Base-by-base conservation (phyloP, 2,888 invertebrate genomes). In the Carpatolechia fugitivella region DNA sequence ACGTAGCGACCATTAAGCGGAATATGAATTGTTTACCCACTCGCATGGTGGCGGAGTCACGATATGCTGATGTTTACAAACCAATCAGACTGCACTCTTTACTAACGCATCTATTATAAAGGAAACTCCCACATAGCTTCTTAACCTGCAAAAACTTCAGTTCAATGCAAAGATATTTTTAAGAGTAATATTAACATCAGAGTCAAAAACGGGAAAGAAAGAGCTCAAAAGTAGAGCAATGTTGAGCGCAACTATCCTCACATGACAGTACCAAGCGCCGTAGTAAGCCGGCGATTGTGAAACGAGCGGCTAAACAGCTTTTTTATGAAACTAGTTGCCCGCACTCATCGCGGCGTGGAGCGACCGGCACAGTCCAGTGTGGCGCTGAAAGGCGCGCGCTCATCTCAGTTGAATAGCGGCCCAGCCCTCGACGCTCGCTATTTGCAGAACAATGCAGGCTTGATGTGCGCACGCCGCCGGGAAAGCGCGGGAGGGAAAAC, bases 381-480 rank as follows among this genome's bases (percentile, higher is more conserved):
- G 64, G 65, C 64, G 70, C 71, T 70, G 71, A 72, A 73, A 72
- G 67, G 72, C 72, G 70, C 72, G 69, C 72, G 69, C 68, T 74
- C 66, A 68, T 73, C 70, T 69, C 76, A 69, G 69, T 76, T 75
- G 84, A 82, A 80, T 74, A 82, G 80, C 74, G 74, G 77, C 83
- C 83, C 78, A 83, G 80, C 85, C 85, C 83, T 81, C 75, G 69
- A 60, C 64, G 62, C 61, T 63, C 74, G 83, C 87, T 86, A 87
- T 89, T 87, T 85, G 85, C 83, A 81, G 89, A 87, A 86, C 85
- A 88, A 84, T 85, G 80, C 82, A 86, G 85, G 85, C 80, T 87
- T 85, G 83, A 82, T 82, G 82, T 87, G 89, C 89, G 89, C 89
- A 85, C 86, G 86, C 83, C 82, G 72, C 61, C 59, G 85, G 89